Evolutionary conservation across 2,888 invertebrate species (phyloP).

Genomic region (Lithosia quadra): DNA sequence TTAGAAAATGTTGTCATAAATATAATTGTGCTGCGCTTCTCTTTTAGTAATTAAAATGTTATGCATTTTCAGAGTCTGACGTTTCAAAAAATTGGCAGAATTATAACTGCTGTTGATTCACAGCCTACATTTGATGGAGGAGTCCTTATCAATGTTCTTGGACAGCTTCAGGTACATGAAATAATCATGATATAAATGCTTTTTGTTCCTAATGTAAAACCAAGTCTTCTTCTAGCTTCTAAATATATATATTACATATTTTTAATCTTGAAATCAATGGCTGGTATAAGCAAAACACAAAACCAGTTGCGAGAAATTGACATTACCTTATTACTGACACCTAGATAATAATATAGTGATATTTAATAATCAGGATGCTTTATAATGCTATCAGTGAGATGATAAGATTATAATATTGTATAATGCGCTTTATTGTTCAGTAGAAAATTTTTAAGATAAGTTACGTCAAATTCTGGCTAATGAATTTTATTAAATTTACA

Average conservation of each 20-base stretch:
- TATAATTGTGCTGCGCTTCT: too few relatives aligned
- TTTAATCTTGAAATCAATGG: not conserved
- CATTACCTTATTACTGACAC: not conserved
- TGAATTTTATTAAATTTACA: conserved; percentile 80
- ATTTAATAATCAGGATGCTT: not conserved
- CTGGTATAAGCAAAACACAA: not conserved
- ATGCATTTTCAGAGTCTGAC: conserved; percentile 91
- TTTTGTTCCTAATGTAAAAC: not conserved
- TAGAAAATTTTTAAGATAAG: too few relatives aligned
- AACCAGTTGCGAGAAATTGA: not conserved
- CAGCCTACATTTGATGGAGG: conserved; percentile 99
- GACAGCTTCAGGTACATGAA: conserved; percentile 94
- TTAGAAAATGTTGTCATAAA: too few relatives aligned
- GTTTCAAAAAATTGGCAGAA: conserved; percentile 97
- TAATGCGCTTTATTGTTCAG: not conserved
- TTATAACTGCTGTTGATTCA: conserved; percentile 97
- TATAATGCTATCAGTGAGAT: not conserved
- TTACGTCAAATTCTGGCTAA: not conserved
- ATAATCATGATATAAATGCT: not conserved
- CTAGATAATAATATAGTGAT: not conserved
- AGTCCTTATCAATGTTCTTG: conserved; percentile 97
- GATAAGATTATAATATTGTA: not conserved
- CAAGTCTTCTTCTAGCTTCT: not conserved
- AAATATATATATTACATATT: not conserved
- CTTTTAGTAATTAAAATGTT: not conserved